A percentile compares a stretch with the other conserved stretches of the same genome.
Evolutionary conservation across 2,113 vertebrate species (phyloP).

Genomic region (Peromyscus maniculatus): DNA sequence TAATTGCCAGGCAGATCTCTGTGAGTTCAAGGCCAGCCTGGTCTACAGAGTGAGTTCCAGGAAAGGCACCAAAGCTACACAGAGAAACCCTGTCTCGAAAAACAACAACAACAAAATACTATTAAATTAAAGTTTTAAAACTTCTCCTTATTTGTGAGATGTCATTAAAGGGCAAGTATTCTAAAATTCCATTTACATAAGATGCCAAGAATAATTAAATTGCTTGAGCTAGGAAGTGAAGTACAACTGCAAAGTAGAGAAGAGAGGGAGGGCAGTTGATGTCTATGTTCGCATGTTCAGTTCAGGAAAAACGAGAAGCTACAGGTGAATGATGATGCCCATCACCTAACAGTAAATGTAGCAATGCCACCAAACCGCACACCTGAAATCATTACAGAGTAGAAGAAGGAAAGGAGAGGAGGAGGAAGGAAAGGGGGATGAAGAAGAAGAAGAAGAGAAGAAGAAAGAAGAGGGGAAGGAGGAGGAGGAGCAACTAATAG

Average conservation of each 20-base stretch:
- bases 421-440: background rate
- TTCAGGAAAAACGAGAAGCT: background rate
- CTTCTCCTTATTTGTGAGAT: constrained; percentile 18
- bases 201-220: background rate
- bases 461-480: background rate
- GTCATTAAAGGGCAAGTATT: constrained; percentile 44
- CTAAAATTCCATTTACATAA: background rate
- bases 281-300: background rate
- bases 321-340: background rate
- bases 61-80: no score
- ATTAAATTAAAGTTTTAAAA: constrained; percentile 13
- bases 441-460: background rate
- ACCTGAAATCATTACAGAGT: constrained; percentile 7
- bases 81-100: no score
- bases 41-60: no score
- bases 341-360: background rate
- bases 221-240: background rate
- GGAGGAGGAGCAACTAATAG: background rate
- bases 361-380: background rate
- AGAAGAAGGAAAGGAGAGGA: background rate
- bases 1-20: background rate
- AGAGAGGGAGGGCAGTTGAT: background rate
- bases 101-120: background rate
- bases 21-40: no score
- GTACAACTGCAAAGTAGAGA: background rate